Percentiles rank a stretch among this genome's conserved stretches.
These are phyloP conservation scores for Glaucomys volans DNA, from an alignment of 2,113 vertebrate species.

Conservation along the genomic window DNA sequence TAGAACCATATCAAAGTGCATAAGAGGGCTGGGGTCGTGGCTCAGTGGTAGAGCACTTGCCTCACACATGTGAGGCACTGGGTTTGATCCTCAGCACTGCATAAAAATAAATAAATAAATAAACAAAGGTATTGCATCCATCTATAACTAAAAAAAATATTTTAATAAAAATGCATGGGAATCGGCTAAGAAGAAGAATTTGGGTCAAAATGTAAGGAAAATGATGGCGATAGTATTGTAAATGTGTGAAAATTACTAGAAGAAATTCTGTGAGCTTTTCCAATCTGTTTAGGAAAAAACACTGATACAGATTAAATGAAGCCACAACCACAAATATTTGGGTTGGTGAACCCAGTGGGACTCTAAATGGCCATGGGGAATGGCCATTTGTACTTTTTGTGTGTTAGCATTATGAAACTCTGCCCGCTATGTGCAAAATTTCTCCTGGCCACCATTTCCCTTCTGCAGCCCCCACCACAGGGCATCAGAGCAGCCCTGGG, in stretches of 20 bases:
- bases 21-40: neutral
- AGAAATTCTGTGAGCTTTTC: neutral
- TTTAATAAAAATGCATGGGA: neutral
- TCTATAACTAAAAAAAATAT: too few relatives aligned
- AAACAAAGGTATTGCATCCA: too few relatives aligned
- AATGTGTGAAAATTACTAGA: neutral
- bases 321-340: neutral
- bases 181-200: constrained; percentile 20
- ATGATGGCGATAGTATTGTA: neutral
- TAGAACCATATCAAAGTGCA: neutral
- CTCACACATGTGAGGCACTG: too few relatives aligned
- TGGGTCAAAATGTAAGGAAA: constrained; percentile 21
- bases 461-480: rapidly evolving
- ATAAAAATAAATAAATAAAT: too few relatives aligned
- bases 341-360: neutral
- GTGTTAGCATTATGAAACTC: neutral
- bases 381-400: neutral
- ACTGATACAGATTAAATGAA: neutral
- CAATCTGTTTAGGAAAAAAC: neutral
- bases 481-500: neutral
- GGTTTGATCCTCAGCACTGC: too few relatives aligned
- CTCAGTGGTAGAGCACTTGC: too few relatives aligned
- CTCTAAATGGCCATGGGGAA: neutral
- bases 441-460: too few relatives aligned
- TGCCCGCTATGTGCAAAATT: neutral